These are phyloP conservation scores for Pseudomugil tenellus DNA, from an alignment of 2,797 vertebrate species.

Conservation along the genomic window DNA sequence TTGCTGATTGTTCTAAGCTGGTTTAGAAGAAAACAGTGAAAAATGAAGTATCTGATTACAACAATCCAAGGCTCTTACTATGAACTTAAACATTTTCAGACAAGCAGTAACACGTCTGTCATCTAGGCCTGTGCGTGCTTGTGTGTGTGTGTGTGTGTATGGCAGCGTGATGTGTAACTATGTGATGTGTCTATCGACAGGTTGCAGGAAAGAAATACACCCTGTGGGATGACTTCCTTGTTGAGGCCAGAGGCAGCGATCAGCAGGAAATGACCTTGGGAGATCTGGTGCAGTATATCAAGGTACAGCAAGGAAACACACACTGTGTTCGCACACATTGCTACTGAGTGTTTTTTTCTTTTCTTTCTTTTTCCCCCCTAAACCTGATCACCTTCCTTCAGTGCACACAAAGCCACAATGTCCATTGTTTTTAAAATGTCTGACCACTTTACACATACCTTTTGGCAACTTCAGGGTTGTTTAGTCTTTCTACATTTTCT, in stretches of 20 bases:
- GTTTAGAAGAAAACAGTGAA: conserved; percentile 44
- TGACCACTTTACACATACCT: conserved; percentile 38
- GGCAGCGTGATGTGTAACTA: conserved; percentile 12
- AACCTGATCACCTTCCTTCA: conserved; percentile 51
- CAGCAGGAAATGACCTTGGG: conserved; percentile 87
- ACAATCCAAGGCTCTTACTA: conserved; percentile 25
- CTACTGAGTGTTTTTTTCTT: conserved; percentile 9
- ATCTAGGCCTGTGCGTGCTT: conserved; percentile 38
- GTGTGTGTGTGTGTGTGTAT: conserved; percentile 39
- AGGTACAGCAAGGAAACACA: conserved; percentile 78
- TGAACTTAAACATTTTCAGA: conserved; percentile 21
- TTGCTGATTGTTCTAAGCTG: conserved; percentile 60
- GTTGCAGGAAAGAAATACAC: conserved; percentile 84
- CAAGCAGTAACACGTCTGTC: conserved; percentile 52
- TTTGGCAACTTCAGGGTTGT: conserved; percentile 12
- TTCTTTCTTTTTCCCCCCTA: conserved; percentile 23
- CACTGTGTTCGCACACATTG: conserved; percentile 39
- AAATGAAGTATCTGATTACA: conserved; percentile 30
- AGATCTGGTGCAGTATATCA: conserved; percentile 84
- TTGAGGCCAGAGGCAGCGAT: conserved; percentile 71
- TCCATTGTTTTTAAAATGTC: conserved; percentile 50
- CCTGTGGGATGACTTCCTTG: conserved; percentile 84
- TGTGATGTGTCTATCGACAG: conserved; percentile 77
- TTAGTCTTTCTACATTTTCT: neutral
- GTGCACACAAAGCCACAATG: conserved; percentile 55